These are phyloP conservation scores for Clarias fuscus DNA, from an alignment of 2,797 vertebrate genomes.

Conservation along the genomic window DNA sequence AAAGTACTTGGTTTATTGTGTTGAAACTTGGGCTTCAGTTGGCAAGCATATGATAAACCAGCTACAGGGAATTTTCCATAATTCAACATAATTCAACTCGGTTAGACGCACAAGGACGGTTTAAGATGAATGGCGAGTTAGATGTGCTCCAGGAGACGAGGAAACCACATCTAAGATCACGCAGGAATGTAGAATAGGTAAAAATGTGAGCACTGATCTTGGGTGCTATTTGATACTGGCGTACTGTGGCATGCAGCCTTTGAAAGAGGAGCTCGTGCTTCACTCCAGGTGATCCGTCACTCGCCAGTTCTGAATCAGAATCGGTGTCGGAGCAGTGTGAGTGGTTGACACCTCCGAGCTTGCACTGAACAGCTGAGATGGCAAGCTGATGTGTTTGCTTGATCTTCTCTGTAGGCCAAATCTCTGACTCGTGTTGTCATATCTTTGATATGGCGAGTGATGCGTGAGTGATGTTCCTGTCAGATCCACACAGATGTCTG, in stretches of 20 bases:
- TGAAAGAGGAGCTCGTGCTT: constrained; percentile 3
- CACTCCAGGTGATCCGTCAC: constrained; percentile 6
- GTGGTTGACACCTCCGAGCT: not conserved
- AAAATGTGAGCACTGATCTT: constrained; percentile 2
- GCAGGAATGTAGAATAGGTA: constrained; percentile 8
- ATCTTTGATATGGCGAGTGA: constrained; percentile 30
- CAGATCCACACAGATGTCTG: constrained; percentile 41
- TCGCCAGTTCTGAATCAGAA: not conserved
- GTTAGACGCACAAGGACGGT: not conserved
- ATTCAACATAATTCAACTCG: constrained; percentile 10
- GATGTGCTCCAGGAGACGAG: not conserved
- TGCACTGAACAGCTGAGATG: constrained; percentile 19
- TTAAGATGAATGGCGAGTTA: not conserved
- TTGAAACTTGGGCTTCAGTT: constrained; percentile 22
- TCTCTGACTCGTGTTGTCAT: constrained; percentile 19
- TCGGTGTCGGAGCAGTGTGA: not conserved
- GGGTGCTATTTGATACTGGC: not conserved
- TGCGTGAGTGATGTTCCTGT: constrained; percentile 19
- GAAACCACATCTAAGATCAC: constrained; percentile 11
- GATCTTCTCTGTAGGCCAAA: constrained; percentile 25
- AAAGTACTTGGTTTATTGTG: constrained; percentile 20
- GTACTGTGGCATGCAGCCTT: constrained; percentile 1
- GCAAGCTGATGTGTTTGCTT: constrained; percentile 1
- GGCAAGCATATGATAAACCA: constrained; percentile 5
- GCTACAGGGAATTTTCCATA: not conserved